Base-by-base conservation (phyloP, 2,113 vertebrate species). In the Leptocoma aspasia region DNA sequence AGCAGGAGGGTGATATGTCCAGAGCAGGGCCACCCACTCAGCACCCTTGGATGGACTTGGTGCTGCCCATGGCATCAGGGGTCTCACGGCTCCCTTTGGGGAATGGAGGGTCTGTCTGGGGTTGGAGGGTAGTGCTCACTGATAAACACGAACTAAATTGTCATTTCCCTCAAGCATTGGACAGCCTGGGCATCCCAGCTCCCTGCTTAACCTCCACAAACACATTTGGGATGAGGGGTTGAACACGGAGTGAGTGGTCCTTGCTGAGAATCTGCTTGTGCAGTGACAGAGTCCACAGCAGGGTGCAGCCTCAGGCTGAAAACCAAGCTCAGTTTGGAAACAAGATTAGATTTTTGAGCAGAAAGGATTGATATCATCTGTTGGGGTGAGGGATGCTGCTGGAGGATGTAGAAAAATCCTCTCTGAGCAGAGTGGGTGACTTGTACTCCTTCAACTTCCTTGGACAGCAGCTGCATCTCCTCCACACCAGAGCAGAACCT, bases 371-470 rank as follows among this genome's bases (percentile, higher is more conserved):
- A 11, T n/a, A 6, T 6, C 70, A 41, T 56, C 68, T 73, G 45
- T 45, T 33, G 81, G 37, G 54, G 23, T 60, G 65, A 76, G 41
- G 53, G 59, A 65, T 50, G 39, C 41, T 82, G 44, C 57, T 44
- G 52, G 68, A 53, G 15, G 28, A 54, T 39, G 27, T 22, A 63
- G 69, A 42, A 57, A 65, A 71, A 50, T 22, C 39, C 57, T 57
- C 37, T 84, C 7, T 26, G 61, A 72, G 65, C 39, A 24, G 35
- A 1, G 28, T 0, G 0, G 27, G 19, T 0, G 0, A 52, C 57
- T 13, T 1, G 0, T 0, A 0, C 16, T 89, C 42, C 64, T 94
- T 82, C 59, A 45, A 76, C 72, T 73, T 83, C 80, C 61, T 65
- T 66, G 93, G 52, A 73, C 77, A 82, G n/a, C 37, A 39, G 35